Evolutionary conservation across 2,113 vertebrate species (phyloP), one percentile per base, ranked within the genome.

Genomic region (Chascanopsetta lugubris): DNA sequence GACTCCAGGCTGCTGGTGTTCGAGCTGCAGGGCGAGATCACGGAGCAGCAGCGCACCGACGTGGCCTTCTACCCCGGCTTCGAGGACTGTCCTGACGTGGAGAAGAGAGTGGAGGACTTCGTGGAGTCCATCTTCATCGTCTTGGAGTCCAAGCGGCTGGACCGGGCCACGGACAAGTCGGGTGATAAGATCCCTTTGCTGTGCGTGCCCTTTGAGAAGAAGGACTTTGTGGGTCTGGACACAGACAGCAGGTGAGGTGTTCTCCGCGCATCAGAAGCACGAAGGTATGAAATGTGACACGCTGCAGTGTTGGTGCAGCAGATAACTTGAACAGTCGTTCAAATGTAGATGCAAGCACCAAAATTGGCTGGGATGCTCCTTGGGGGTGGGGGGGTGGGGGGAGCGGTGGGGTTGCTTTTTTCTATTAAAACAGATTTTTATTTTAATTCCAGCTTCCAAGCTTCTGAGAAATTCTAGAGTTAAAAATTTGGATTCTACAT

Each of bases 171-270:
- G 0, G 97, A 99, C 86, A 99, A 99, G 69, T 98, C 97, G 0
- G 97, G 97, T 21, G 97, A 99, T 82, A 99, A 98, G 92, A 96
- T 96, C 27, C 94, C 94, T 0, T 92, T 99, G 25, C 94, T 99
- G 8, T 99, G 97, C 25, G 95, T 98, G 63, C 97, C 98, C 0
- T 99, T 98, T 57, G 97, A 99, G 89, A 99, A 98, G 88, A 99
- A 98, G 84, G 98, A 99, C 90, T 99, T 99, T 75, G 98, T 99
- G 47, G 98, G 97, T 27, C 93, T 99, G 85, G 98, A 99, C 91
- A 98, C 97, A 0, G 98, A 99, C 1, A 98, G 96, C 86, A 98
- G 97, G 98, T 99, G 94, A 95, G 96, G 46, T 64, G 96, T 49
- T 67, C 5, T 65, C 8, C 48, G 50, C 8, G 18, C 15, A 20